Evolutionary conservation across 2,888 invertebrate genomes (phyloP), one percentile per base, ranked within the genome.

Genomic region (Lasius fuliginosus): DNA sequence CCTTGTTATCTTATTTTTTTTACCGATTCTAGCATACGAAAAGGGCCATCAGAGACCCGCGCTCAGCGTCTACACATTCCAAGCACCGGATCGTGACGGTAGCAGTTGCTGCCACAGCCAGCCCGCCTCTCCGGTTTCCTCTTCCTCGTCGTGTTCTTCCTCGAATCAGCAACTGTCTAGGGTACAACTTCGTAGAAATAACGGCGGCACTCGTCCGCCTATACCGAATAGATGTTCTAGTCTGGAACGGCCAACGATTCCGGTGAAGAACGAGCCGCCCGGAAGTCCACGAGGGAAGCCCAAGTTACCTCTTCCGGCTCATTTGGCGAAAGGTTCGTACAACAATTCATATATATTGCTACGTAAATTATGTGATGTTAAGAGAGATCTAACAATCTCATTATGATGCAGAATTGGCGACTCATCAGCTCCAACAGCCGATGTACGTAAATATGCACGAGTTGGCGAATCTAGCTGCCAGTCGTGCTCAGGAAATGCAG

Each of bases 371-470:
- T 3, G 15, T 49, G 42, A 65, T 64, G 46, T n/a, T n/a, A n/a
- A 46, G 18, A 67, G 12, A 42, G 27, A 33, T 18, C 62, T 87
- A 74, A 84, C 64, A 65, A 60, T 73, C 1, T 27, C 67, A 30
- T 85, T 71, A 30, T 85, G 68, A 86, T 86, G 36, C 85, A 93
- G 93, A 94, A 91, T 90, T 94, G 88, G 93, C 92, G 69, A 91
- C 91, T n/a, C 93, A 94, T 90, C 94, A 94, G 86, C 90, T 93
- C 33, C 94, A 94, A 81, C 94, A 94, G 79, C 98, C 98, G 36
- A 96, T 98, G 93, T 98, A 98, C 95, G 98, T 98, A 92, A 98
- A 98, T 94, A 98, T 98, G 98, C 98, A 98, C 88, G 98, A 98
- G 94, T 95, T 98, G 94, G 98, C 98, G 36, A 97, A 96, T 91